Percentiles rank a stretch among this genome's conserved stretches.
phyloP scores from a whole-genome alignment of 92 coral and sea anemone species.

The Isaurus tuberculatus region DNA sequence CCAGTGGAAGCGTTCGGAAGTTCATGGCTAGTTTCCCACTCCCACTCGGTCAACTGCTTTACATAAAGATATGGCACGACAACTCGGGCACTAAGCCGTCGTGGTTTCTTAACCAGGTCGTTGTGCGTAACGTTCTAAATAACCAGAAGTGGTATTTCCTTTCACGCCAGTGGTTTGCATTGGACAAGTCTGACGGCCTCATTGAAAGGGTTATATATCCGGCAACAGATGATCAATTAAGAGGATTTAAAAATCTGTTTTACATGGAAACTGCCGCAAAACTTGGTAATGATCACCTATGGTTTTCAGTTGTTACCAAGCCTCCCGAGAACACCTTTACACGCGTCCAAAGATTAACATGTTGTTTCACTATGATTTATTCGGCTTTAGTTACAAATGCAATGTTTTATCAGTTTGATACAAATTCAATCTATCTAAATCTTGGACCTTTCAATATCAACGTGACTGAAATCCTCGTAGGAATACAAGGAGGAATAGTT shows the following conservation, averaged over 20 bases:
- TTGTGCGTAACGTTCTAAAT: slow-evolving; percentile 64
- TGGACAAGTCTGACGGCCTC: slow-evolving; percentile 75
- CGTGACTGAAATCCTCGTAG: slow-evolving; percentile 43
- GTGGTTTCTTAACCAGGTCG: slow-evolving; percentile 73
- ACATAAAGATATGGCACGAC: slow-evolving; percentile 85
- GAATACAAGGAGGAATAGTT: slow-evolving; percentile 53
- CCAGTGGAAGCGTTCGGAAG: slow-evolving; percentile 70
- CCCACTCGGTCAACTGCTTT: slow-evolving; percentile 71
- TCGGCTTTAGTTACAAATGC: slow-evolving; percentile 61
- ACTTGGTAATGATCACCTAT: slow-evolving; percentile 70
- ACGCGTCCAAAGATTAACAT: slow-evolving; percentile 69
- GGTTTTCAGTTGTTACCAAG: slow-evolving; percentile 77
- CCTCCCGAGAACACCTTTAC: slow-evolving; percentile 72
- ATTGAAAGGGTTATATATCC: slow-evolving; percentile 69
- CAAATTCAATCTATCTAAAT: not conserved
- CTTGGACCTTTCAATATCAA: slow-evolving; percentile 58
- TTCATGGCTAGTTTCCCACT: slow-evolving; percentile 65
- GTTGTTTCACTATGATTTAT: slow-evolving; percentile 52
- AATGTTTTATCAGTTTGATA: slow-evolving; percentile 54
- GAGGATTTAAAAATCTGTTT: slow-evolving; percentile 74
- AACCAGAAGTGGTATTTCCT: slow-evolving; percentile 69
- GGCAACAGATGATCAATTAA: slow-evolving; percentile 64
- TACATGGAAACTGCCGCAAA: slow-evolving; percentile 61
- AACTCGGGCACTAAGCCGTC: slow-evolving; percentile 78
- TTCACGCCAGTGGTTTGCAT: slow-evolving; percentile 80